These are phyloP conservation scores for Pagetopsis macropterus DNA, from an alignment of 2,797 vertebrate species.

Conservation along the genomic window DNA sequence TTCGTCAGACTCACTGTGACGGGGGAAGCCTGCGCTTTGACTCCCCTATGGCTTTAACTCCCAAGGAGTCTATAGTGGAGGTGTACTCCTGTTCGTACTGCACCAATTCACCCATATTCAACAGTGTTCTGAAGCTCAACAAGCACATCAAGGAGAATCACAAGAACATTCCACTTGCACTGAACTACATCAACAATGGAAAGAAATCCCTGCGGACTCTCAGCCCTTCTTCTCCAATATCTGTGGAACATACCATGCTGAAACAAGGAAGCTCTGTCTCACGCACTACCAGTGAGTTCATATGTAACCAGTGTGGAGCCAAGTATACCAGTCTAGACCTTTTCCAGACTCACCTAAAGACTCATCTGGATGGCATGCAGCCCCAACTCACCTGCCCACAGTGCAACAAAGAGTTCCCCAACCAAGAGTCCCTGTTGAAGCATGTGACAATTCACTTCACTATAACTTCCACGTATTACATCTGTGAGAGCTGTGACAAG, in stretches of 20 bases:
- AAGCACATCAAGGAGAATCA: conserved; percentile 99
- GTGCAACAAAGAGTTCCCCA: conserved; percentile 98
- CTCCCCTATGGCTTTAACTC: conserved; percentile 93
- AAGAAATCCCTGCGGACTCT: conserved; percentile 93
- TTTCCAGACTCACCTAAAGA: conserved; percentile 98
- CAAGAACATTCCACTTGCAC: conserved; percentile 98
- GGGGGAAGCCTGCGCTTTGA: conserved; percentile 94
- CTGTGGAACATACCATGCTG: conserved; percentile 91
- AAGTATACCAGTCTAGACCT: conserved; percentile 95
- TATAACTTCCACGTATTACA: conserved; percentile 96
- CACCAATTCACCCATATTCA: conserved; percentile 99
- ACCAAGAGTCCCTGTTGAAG: conserved; percentile 95
- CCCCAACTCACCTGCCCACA: conserved; percentile 95
- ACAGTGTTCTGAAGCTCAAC: conserved; percentile 96
- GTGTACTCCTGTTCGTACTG: conserved; percentile 99
- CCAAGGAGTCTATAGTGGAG: conserved; percentile 97
- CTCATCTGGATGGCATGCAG: conserved; percentile 93
- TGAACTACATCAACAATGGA: conserved; percentile 98
- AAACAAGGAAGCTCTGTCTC: conserved; percentile 90
- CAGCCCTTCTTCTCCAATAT: conserved; percentile 95
- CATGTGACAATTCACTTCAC: conserved; percentile 97
- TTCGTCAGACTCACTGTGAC: conserved; percentile 97
- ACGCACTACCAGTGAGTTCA: conserved; percentile 91
- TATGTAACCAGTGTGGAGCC: conserved; percentile 98
- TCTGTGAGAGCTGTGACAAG: conserved; percentile 99